Evolutionary conservation across 2,797 vertebrate genomes (phyloP).

Genomic region (Synaphobranchus kaupii): DNA sequence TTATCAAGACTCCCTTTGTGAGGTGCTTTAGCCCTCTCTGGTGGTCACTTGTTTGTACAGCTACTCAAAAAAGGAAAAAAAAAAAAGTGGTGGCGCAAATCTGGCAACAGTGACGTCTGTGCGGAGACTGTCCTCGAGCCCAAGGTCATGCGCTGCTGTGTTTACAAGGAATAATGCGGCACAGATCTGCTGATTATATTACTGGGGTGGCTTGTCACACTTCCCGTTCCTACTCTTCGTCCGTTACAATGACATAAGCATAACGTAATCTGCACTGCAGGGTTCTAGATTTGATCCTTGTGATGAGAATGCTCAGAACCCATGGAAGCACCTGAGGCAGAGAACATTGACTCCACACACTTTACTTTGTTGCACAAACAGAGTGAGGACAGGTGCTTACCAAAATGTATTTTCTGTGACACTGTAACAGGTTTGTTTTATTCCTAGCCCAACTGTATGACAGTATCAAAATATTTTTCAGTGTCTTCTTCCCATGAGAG

Average conservation of each 20-base stretch:
- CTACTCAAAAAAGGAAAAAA: conserved; percentile 32
- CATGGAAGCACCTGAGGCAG: neutral
- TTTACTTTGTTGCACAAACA: neutral
- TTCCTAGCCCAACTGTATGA: neutral
- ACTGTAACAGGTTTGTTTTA: neutral
- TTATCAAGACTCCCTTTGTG: neutral
- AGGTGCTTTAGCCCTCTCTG: conserved; percentile 54
- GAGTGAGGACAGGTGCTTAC: neutral
- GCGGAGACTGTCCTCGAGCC: conserved; percentile 68
- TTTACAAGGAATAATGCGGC: conserved; percentile 17
- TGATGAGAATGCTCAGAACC: neutral
- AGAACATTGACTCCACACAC: neutral
- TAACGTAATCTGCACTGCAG: neutral
- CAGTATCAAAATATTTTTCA: neutral
- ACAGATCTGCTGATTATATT: conserved; percentile 13
- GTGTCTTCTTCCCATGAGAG: neutral
- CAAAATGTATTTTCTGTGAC: conserved; percentile 1
- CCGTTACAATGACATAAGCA: neutral
- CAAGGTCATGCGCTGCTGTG: conserved; percentile 71
- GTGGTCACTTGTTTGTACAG: conserved; percentile 49
- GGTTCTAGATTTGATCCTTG: neutral
- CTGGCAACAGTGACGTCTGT: conserved; percentile 65
- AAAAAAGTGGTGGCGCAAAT: conserved; percentile 38
- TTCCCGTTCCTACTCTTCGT: neutral
- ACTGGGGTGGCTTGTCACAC: neutral